A percentile compares a stretch with the other conserved stretches of the same genome.
Conservation (phyloP, 2,797 vertebrate species). For the Pseudomugil tenellus region DNA sequence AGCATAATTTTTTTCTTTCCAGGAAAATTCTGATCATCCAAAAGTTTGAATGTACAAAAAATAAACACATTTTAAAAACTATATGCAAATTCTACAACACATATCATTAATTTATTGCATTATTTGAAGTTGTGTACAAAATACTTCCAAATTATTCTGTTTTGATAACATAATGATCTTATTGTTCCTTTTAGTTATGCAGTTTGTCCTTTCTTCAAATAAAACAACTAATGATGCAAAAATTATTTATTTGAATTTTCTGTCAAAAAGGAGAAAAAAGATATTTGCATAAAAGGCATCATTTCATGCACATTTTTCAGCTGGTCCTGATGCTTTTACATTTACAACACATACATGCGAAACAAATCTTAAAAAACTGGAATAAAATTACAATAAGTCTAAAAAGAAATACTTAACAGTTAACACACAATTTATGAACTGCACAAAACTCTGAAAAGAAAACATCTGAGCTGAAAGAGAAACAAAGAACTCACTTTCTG, state of each 20-base stretch:
- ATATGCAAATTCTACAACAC: no score
- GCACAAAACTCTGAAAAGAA: background rate
- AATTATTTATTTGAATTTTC: no score
- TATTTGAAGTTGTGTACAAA: background rate
- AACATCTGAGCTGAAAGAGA: background rate
- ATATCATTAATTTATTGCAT: background rate
- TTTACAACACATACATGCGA: background rate
- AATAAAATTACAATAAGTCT: background rate
- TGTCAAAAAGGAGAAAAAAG: no score
- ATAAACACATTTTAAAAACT: background rate
- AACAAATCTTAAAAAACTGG: background rate
- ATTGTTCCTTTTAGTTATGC: no score
- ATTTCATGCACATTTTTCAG: background rate
- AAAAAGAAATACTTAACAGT: background rate
- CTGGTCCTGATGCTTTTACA: background rate
- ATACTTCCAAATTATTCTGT: background rate
- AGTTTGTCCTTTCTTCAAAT: no score
- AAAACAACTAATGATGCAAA: no score
- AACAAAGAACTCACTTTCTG: conserved; percentile 65
- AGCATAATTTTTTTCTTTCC: background rate
- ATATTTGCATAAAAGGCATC: background rate
- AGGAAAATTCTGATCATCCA: background rate
- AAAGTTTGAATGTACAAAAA: background rate
- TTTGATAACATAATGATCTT: background rate
- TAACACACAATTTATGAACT: background rate